Conservation (phyloP, 2,888 invertebrate genomes). For the Philopedon plagiatum region DNA sequence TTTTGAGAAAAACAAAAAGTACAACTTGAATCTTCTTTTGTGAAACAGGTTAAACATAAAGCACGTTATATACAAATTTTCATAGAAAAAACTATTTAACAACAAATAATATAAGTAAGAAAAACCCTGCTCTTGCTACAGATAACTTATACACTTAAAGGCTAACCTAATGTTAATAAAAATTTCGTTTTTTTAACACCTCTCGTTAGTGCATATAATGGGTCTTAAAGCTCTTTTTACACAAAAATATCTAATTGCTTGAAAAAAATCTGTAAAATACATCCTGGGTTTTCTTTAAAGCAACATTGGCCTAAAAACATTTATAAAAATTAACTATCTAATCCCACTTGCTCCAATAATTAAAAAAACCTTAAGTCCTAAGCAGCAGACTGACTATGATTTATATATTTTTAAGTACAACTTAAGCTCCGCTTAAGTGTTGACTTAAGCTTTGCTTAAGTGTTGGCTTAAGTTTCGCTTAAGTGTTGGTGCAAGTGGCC, state of each 20-base stretch:
- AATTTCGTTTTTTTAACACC: background rate
- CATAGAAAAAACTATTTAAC: constrained; percentile 34
- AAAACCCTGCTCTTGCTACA: constrained; percentile 35
- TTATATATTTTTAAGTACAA: no score
- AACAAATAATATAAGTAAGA: constrained; percentile 35
- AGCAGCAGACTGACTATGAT: no score
- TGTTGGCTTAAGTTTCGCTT: no score
- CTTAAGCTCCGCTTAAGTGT: no score
- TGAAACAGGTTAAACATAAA: constrained; percentile 25
- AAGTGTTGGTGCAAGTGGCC: no score
- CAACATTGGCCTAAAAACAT: background rate
- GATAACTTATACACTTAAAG: constrained; percentile 1
- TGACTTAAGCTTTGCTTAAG: no score
- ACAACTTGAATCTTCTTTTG: constrained; percentile 27
- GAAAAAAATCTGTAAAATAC: constrained; percentile 1
- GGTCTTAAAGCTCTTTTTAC: constrained; percentile 12
- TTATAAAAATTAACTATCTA: constrained; percentile 11
- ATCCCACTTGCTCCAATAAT: no score
- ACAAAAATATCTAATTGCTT: constrained; percentile 6
- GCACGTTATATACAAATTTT: constrained; percentile 34
- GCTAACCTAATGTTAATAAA: constrained; percentile 7
- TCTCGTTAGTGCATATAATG: constrained; percentile 3
- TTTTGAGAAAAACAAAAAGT: constrained; percentile 53
- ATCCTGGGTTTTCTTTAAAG: background rate
- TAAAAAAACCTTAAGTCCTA: no score